phyloP scores from a whole-genome alignment of 2,888 invertebrate species.

The Macrosiphum euphorbiae region DNA sequence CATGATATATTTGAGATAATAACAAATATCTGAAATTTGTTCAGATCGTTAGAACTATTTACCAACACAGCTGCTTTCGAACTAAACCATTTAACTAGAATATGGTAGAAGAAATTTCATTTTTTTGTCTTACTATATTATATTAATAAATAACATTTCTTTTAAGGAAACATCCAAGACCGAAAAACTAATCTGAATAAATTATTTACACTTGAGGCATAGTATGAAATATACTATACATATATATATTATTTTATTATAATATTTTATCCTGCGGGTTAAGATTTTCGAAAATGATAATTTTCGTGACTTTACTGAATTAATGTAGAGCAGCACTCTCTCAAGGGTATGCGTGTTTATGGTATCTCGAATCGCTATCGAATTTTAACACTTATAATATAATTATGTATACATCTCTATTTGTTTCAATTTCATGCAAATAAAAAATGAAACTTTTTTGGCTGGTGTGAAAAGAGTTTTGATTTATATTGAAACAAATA shows the following conservation, averaged over 20 bases:
- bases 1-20: neutral
- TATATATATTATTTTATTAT: neutral
- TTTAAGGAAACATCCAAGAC: neutral
- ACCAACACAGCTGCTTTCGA: neutral
- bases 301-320: neutral
- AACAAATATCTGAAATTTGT: neutral
- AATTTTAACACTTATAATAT: neutral
- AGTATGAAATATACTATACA: neutral
- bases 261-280: neutral
- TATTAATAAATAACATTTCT: neutral
- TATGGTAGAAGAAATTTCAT: neutral
- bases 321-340: neutral
- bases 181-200: conserved; percentile 7
- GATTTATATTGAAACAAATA: neutral
- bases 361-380: neutral
- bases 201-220: conserved; percentile 6
- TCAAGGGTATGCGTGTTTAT: conserved; percentile 13
- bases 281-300: conserved; percentile 33
- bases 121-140: neutral
- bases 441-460: neutral
- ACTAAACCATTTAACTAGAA: neutral
- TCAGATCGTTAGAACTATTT: neutral
- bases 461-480: neutral
- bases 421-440: neutral
- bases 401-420: neutral